Base-by-base conservation (phyloP, 2,888 invertebrate genomes). In the Alsophila aescularia region DNA sequence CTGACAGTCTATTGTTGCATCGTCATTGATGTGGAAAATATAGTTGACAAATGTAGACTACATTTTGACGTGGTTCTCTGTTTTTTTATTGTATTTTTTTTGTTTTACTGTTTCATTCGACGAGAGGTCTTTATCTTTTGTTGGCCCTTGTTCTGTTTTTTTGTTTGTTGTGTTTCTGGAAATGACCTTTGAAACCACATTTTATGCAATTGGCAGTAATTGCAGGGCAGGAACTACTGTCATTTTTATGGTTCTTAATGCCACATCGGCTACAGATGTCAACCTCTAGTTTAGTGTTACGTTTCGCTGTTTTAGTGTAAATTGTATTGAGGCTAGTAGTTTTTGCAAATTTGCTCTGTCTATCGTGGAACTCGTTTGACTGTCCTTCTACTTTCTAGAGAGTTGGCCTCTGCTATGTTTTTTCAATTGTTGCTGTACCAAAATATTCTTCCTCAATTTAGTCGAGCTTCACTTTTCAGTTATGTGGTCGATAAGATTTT, bases 331-430 rank as follows among this genome's bases (percentile, higher is more conserved):
- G 31, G 31, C 31, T 31, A 10, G 31, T n/a, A 31, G 10, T 31
- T 31, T 5, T 45, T n/a, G 16, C 24, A 7, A 5, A 5, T 14
- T 12, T 36, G 35, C 10, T 40, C 18, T 40, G 24, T 40, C 40
- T 15, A 40, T 21, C 18, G 18, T 24, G 40, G 24, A 24, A 18
- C 40, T 36, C 56, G 21, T 14, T 62, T 16, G 2, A 67, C 57
- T 2, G 51, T 18, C 60, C 2, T 10, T 31, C 31, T 31, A 31
- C 31, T 31, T 31, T 70, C 67, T 32, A 69, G 34, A 2, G 63
- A 8, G 44, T 67, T 67, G 2, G 67, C 67, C 55, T 66, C 66
- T 4, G 29, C n/a, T 7, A 66, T 50, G 6, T 53, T 40, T 64
- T 58, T 4, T 63, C 60, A 0, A 69, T 4, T 0, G 66, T 63